Evolutionary conservation across 2,797 vertebrate species (phyloP).

Genomic region (Xenops minutus): DNA sequence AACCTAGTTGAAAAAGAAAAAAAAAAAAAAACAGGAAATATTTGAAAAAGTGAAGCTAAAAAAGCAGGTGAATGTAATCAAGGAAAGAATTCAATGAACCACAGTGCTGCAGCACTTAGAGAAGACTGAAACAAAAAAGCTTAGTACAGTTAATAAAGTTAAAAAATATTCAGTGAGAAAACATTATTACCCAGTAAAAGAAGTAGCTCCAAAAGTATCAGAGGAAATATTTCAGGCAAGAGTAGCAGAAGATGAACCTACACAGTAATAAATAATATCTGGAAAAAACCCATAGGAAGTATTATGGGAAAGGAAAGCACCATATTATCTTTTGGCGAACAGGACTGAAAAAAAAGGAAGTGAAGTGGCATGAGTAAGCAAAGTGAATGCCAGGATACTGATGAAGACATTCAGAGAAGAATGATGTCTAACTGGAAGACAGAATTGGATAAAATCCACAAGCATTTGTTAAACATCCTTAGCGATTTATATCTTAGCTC

Average conservation of each 20-base stretch:
- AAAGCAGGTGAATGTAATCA: not conserved
- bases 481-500: not conserved
- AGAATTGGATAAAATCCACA: not conserved
- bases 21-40: not conserved
- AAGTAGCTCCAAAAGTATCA: not conserved
- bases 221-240: not conserved
- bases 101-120: not conserved
- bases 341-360: not conserved
- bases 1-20: not conserved
- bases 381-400: not conserved
- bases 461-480: not conserved
- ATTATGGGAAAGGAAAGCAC: not conserved
- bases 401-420: not conserved
- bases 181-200: not conserved
- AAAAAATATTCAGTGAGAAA: not conserved
- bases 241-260: not conserved
- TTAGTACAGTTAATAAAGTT: not conserved
- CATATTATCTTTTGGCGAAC: not conserved
- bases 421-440: not conserved
- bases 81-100: not conserved
- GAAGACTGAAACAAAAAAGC: not conserved
- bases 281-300: not conserved
- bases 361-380: not conserved
- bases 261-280: not conserved
- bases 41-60: not conserved